Conservation (phyloP, 2,888 invertebrate species). For the Oxyscelio sp. region DNA sequence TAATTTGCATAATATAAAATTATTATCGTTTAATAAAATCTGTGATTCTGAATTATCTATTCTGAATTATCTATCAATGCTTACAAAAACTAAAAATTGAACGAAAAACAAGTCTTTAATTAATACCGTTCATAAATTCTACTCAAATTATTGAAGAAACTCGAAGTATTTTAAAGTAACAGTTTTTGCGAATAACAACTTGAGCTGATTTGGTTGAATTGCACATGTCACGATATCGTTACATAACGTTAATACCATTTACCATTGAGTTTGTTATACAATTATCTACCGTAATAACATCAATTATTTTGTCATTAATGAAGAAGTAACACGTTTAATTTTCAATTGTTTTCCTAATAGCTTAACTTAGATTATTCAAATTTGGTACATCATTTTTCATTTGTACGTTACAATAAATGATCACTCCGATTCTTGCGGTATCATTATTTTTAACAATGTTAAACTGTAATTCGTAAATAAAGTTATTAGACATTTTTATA, state of each 20-base stretch:
- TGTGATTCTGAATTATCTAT: too few species aligned
- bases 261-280: slow-evolving; percentile 35
- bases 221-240: slow-evolving; percentile 45
- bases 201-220: slow-evolving; percentile 13
- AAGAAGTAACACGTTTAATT: slow-evolving; percentile 8
- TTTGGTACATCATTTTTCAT: neutral
- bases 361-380: neutral
- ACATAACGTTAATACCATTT: slow-evolving; percentile 31
- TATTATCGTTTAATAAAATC: too few species aligned
- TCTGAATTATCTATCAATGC: too few species aligned
- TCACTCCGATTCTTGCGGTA: neutral
- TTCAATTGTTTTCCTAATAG: neutral
- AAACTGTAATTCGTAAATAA: neutral
- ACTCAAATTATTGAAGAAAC: too few species aligned
- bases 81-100: too few species aligned
- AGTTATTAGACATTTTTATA: slow-evolving; percentile 20
- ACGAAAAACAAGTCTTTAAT: too few species aligned
- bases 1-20: too few species aligned
- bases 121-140: too few species aligned
- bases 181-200: neutral
- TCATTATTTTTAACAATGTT: neutral
- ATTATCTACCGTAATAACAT: slow-evolving; percentile 36
- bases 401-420: neutral
- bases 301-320: slow-evolving; percentile 8
- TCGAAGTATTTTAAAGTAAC: too few species aligned